Conservation (phyloP, 2,888 invertebrate species). For the Amiota minor region DNA sequence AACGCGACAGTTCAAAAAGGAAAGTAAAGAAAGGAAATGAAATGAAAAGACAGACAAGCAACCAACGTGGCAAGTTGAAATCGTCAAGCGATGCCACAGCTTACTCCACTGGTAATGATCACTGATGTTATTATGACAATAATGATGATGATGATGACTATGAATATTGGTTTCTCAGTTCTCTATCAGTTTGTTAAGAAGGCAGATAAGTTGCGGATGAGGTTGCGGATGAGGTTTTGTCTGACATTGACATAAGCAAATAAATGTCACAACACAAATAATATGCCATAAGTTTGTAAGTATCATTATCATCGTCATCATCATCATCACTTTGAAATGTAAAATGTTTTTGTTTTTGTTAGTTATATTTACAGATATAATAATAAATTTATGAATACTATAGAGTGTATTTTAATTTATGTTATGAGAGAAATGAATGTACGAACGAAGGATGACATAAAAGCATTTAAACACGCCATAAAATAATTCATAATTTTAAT, state of each 20-base stretch:
- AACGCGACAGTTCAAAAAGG: conserved; percentile 34
- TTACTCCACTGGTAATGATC: conserved; percentile 8
- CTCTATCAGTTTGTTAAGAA: conserved; percentile 15
- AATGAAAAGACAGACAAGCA: neutral
- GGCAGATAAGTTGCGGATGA: no score
- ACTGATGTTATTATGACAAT: conserved; percentile 2
- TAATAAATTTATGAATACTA: conserved; percentile 25
- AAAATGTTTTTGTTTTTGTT: conserved; percentile 5
- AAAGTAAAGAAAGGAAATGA: conserved; percentile 9
- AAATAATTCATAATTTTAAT: conserved; percentile 70
- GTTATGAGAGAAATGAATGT: conserved; percentile 52
- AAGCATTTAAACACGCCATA: conserved; percentile 71
- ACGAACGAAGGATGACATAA: conserved; percentile 59
- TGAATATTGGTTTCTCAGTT: conserved; percentile 3
- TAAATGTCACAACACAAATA: conserved; percentile 58
- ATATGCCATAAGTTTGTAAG: conserved; percentile 56
- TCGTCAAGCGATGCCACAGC: neutral
- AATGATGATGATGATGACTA: conserved; percentile 3
- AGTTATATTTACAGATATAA: neutral
- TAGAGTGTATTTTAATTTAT: conserved; percentile 62
- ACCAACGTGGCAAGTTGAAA: neutral
- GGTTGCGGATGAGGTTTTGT: neutral
- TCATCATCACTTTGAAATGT: conserved; percentile 41
- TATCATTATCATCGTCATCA: conserved; percentile 50
- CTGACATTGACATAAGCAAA: conserved; percentile 41